Percentiles rank a stretch among this genome's conserved stretches.
Evolutionary conservation across 2,888 invertebrate genomes (phyloP).

Genomic region (Dichetophora obliterata): DNA sequence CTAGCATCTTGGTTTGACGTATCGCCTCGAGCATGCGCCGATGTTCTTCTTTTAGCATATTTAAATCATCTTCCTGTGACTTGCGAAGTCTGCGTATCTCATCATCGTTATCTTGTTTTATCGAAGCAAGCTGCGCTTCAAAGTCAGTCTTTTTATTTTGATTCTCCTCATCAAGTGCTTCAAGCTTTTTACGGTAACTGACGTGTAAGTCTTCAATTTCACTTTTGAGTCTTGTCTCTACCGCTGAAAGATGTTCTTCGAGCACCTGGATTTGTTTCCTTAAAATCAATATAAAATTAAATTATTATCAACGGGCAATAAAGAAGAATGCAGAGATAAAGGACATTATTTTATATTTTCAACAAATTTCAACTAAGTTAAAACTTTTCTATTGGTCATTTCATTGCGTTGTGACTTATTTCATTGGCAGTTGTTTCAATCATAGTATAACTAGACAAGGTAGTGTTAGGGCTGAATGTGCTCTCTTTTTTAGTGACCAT

Average conservation of each 20-base stretch:
- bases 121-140: conserved; percentile 54
- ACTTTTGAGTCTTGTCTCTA: conserved; percentile 62
- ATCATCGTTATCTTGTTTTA: conserved; percentile 63
- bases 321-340: no score
- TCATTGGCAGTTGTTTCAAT: no score
- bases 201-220: conserved; percentile 60
- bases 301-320: no score
- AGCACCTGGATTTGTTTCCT: conserved; percentile 67
- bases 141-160: conserved; percentile 55
- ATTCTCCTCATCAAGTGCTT: conserved; percentile 54
- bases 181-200: conserved; percentile 61
- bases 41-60: conserved; percentile 58
- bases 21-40: conserved; percentile 64
- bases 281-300: neutral
- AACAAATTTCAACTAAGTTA: no score
- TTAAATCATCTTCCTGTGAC: conserved; percentile 62
- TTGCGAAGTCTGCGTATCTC: conserved; percentile 61
- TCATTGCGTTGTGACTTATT: no score
- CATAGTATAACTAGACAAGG: no score
- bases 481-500: no score
- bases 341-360: no score
- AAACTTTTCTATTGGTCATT: no score
- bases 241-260: conserved; percentile 60
- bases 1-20: conserved; percentile 65
- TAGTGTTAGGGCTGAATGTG: no score